Evolutionary conservation across 2,113 vertebrate species (phyloP).

Genomic region (Theristicus caerulescens): DNA sequence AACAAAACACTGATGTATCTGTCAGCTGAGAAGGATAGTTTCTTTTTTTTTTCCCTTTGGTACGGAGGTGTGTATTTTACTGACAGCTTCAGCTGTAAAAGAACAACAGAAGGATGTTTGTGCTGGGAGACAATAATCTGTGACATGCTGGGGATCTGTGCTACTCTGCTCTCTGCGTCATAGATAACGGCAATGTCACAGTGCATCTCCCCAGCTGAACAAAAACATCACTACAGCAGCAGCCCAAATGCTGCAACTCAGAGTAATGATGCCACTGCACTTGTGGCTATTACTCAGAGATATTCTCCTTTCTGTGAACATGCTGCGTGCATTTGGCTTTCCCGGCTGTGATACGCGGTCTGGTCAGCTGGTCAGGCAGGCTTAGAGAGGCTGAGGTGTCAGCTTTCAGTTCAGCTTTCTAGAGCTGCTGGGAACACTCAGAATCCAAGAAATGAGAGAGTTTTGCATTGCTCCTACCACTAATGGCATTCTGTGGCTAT

Average conservation of each 20-base stretch:
- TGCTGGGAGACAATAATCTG: not conserved
- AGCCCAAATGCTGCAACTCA: not conserved
- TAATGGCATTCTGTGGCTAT: not conserved
- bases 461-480: not conserved
- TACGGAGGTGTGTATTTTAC: not conserved
- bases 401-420: not conserved
- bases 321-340: not conserved
- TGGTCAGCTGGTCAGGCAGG: not conserved
- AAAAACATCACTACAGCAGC: not conserved
- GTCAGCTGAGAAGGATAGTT: not conserved
- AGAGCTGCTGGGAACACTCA: not conserved
- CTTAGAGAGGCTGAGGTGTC: not conserved
- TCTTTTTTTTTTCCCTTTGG: not conserved
- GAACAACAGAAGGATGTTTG: slow-evolving; percentile 27
- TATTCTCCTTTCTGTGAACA: not conserved
- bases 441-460: not conserved
- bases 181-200: slow-evolving; percentile 14
- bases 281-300: not conserved
- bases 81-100: slow-evolving; percentile 26
- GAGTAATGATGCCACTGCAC: not conserved
- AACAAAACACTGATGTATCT: not conserved
- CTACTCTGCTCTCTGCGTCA: not conserved
- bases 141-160: not conserved
- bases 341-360: not conserved
- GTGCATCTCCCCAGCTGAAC: not conserved